Conservation (phyloP, 2,888 invertebrate genomes). For the Diaprepes abbreviatus region DNA sequence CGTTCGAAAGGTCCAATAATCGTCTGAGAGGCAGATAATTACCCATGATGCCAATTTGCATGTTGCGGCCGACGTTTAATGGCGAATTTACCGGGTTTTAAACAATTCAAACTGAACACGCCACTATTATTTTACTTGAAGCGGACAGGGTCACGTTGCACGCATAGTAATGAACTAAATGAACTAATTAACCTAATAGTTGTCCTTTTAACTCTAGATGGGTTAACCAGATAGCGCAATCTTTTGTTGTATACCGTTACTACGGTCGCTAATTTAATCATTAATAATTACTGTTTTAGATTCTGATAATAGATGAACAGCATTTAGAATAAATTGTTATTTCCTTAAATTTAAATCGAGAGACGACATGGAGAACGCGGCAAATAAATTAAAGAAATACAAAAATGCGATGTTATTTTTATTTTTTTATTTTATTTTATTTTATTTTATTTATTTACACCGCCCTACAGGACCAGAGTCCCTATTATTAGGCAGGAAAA, state of each 20-base stretch:
- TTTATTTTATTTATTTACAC: no score
- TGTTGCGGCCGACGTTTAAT: constrained; percentile 21
- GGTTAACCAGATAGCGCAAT: not conserved
- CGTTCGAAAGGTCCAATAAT: not conserved
- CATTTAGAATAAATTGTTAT: no score
- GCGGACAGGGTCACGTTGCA: not conserved
- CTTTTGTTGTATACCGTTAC: not conserved
- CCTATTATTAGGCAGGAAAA: no score
- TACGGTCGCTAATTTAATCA: no score
- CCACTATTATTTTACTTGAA: constrained; percentile 21
- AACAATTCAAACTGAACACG: constrained; percentile 25
- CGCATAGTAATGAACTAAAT: not conserved
- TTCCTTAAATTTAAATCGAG: no score
- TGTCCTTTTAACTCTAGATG: not conserved
- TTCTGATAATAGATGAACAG: no score
- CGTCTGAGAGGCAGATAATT: constrained; percentile 1
- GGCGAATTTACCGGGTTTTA: constrained; percentile 31
- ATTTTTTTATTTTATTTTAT: no score
- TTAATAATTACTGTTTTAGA: no score
- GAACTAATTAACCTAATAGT: not conserved
- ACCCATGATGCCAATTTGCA: constrained; percentile 30
- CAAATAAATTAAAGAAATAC: no score
- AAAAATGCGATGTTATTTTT: no score
- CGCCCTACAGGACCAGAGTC: no score
- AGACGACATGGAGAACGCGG: no score